Percentiles rank a stretch among this genome's conserved stretches.
These are phyloP conservation scores for Leuciscus waleckii DNA, from an alignment of 2,797 vertebrate genomes.

Conservation along the genomic window DNA sequence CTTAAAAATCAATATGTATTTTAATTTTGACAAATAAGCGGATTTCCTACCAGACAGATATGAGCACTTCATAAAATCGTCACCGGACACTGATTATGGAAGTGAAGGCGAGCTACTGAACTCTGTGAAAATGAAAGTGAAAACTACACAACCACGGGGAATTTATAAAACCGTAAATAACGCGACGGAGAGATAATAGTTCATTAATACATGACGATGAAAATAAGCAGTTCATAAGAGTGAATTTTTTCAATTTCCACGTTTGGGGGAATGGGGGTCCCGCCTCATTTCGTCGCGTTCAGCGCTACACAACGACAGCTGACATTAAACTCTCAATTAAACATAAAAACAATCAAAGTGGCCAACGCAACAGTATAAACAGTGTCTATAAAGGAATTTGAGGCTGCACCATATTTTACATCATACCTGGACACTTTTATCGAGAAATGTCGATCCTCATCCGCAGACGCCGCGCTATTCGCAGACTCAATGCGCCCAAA, in stretches of 20 bases:
- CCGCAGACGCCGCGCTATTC: not conserved
- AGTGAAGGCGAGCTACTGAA: not conserved
- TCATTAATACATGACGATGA: not conserved
- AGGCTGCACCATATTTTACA: not conserved
- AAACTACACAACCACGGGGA: not conserved
- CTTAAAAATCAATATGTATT: not conserved
- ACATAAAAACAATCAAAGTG: not conserved
- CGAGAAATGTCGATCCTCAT: not conserved
- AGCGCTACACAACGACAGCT: not conserved
- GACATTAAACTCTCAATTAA: too few relatives aligned
- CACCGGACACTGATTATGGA: not conserved
- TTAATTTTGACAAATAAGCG: not conserved
- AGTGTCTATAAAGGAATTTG: too few relatives aligned
- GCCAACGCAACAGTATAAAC: not conserved
- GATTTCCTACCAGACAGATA: not conserved
- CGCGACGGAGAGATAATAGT: too few relatives aligned
- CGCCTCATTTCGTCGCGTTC: not conserved
- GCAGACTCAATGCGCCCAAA: slow-evolving; percentile 28
- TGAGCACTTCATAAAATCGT: not conserved
- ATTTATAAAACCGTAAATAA: not conserved
- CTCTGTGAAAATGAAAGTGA: not conserved
- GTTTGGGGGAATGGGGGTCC: not conserved
- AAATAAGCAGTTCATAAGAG: not conserved
- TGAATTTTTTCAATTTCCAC: not conserved
- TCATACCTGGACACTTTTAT: slow-evolving; percentile 24